Percentiles rank a stretch among this genome's conserved stretches.
Evolutionary conservation across 2,888 invertebrate genomes (phyloP).

Genomic region (Salticus scenicus): DNA sequence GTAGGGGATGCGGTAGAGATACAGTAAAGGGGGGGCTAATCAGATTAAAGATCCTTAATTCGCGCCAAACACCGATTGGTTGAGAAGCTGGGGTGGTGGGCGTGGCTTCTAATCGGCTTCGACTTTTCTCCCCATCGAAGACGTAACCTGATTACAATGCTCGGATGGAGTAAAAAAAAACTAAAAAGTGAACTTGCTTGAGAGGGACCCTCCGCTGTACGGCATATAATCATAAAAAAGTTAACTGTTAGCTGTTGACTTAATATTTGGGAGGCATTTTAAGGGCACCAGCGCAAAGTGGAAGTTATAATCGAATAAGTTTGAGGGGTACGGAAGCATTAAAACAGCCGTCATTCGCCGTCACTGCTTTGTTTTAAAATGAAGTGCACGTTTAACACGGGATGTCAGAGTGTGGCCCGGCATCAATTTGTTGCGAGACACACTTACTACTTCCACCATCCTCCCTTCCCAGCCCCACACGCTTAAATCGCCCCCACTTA

Average conservation of each 20-base stretch:
- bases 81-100: slow-evolving; percentile 28
- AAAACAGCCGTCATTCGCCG: slow-evolving; percentile 16
- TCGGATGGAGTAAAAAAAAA: slow-evolving; percentile 21
- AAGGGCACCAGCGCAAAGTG: slow-evolving; percentile 54
- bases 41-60: slow-evolving; percentile 70
- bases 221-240: slow-evolving; percentile 66
- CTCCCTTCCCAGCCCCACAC: background rate
- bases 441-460: background rate
- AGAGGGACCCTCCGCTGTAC: slow-evolving; percentile 17
- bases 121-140: slow-evolving; percentile 58
- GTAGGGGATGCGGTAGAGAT: slow-evolving; percentile 5
- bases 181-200: slow-evolving; percentile 12
- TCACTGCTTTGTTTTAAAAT: slow-evolving; percentile 57
- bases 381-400: slow-evolving; percentile 31
- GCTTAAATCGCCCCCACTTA: background rate
- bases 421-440: slow-evolving; percentile 37
- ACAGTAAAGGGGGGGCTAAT: slow-evolving; percentile 36
- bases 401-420: slow-evolving; percentile 32
- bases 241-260: slow-evolving; percentile 66
- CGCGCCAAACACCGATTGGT: slow-evolving; percentile 53
- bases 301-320: slow-evolving; percentile 64
- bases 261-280: slow-evolving; percentile 68
- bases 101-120: slow-evolving; percentile 67
- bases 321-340: slow-evolving; percentile 21
- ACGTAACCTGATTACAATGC: slow-evolving; percentile 67